Percentiles rank a stretch among this genome's conserved stretches.
Conservation (phyloP, 2,113 vertebrate genomes). For the Carassius auratus region DNA sequence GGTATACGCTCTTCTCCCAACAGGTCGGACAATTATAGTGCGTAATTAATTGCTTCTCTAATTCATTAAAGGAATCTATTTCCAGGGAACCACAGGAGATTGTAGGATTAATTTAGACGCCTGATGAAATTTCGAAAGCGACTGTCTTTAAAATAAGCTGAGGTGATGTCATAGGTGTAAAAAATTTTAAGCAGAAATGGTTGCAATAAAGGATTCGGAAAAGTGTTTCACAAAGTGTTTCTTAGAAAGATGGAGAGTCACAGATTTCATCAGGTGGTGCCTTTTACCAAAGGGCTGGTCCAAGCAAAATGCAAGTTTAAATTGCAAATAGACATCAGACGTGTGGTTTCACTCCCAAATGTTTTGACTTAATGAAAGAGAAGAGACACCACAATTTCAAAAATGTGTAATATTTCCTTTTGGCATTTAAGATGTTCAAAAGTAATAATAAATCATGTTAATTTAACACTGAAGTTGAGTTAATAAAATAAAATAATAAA, state of each 20-base stretch:
- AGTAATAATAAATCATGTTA: no score
- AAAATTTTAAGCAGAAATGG: background rate
- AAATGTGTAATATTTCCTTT: background rate
- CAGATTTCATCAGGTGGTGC: background rate
- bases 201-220: background rate
- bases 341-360: background rate
- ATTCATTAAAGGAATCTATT: constrained; percentile 69
- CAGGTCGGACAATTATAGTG: constrained; percentile 63
- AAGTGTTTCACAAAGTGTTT: background rate
- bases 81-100: constrained; percentile 65
- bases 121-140: constrained; percentile 55
- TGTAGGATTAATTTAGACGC: constrained; percentile 59
- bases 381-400: background rate
- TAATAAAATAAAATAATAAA: background rate
- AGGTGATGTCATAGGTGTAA: constrained; percentile 1
- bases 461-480: background rate
- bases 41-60: constrained; percentile 68
- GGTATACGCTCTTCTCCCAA: constrained; percentile 57
- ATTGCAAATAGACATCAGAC: constrained; percentile 25
- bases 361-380: background rate
- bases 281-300: background rate
- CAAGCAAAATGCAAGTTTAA: constrained; percentile 26
- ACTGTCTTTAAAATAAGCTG: constrained; percentile 41
- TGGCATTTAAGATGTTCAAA: background rate
- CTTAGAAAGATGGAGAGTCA: background rate